These are phyloP conservation scores for Gavialis gangeticus DNA, from an alignment of 2,113 vertebrate species.

Conservation along the genomic window DNA sequence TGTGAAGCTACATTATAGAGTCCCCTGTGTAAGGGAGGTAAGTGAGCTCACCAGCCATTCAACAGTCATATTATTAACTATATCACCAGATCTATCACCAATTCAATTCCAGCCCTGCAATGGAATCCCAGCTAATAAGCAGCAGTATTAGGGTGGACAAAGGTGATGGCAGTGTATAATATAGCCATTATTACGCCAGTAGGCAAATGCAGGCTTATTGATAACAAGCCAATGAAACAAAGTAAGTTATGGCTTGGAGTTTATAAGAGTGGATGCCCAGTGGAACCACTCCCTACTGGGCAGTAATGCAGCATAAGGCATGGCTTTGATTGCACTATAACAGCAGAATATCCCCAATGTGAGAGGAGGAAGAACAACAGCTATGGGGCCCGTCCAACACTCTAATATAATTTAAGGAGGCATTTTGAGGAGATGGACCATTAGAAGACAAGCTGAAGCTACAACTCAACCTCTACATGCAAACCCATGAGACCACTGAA, in stretches of 20 bases:
- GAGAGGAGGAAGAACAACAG: neutral
- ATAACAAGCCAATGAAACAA: neutral
- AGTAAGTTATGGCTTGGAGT: neutral
- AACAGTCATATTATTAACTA: constrained; percentile 25
- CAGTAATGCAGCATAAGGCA: neutral
- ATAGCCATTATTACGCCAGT: neutral
- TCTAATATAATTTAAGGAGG: neutral
- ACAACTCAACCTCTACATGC: neutral
- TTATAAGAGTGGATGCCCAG: neutral
- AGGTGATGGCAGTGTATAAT: neutral
- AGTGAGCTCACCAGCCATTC: neutral
- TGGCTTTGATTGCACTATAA: neutral
- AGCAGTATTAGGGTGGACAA: constrained; percentile 1
- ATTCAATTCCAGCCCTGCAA: neutral
- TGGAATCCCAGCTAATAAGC: constrained; percentile 21
- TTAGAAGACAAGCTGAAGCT: neutral
- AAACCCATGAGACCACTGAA: neutral
- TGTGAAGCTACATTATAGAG: neutral
- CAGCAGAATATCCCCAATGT: neutral
- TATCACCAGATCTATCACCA: constrained; percentile 53
- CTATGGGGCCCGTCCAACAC: accelerated
- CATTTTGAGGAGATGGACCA: neutral
- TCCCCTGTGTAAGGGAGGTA: neutral
- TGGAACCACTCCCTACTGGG: neutral
- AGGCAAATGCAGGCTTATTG: neutral